phyloP scores from a whole-genome alignment of 2,797 vertebrate genomes.

The Pipistrellus nathusii region DNA sequence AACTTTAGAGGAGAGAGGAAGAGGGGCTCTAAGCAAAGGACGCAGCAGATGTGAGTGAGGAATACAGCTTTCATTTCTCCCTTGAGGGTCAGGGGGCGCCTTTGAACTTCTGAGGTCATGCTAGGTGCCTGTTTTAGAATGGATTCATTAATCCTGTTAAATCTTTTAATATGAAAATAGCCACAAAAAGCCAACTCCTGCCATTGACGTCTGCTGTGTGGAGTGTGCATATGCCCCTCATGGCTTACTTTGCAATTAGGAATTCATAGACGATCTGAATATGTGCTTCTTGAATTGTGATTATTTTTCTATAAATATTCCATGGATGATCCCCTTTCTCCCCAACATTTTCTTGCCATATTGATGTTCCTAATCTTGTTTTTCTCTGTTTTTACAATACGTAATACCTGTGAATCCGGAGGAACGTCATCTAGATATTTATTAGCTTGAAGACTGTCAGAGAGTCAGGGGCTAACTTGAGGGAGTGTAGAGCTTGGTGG shows the following conservation, averaged over 20 bases:
- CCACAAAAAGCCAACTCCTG: neutral
- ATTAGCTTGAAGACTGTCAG: neutral
- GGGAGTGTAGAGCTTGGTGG: neutral
- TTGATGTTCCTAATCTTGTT: slow-evolving; percentile 3
- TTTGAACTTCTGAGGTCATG: neutral
- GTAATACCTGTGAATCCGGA: neutral
- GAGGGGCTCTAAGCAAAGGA: neutral
- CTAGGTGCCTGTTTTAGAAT: neutral
- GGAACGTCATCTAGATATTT: neutral
- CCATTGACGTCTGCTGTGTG: neutral
- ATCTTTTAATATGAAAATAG: neutral
- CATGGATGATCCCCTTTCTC: neutral
- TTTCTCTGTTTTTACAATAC: neutral
- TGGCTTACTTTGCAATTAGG: neutral
- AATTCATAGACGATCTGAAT: neutral
- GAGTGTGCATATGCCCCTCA: neutral
- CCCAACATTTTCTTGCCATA: neutral
- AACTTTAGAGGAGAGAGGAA: neutral
- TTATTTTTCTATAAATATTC: neutral
- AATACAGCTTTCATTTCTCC: neutral
- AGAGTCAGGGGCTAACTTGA: neutral
- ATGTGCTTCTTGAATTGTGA: neutral
- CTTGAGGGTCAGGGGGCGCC: neutral
- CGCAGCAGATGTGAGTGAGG: neutral
- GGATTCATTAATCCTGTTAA: neutral